phyloP scores from a whole-genome alignment of 2,888 invertebrate species.

The Nomada hirtipes region DNA sequence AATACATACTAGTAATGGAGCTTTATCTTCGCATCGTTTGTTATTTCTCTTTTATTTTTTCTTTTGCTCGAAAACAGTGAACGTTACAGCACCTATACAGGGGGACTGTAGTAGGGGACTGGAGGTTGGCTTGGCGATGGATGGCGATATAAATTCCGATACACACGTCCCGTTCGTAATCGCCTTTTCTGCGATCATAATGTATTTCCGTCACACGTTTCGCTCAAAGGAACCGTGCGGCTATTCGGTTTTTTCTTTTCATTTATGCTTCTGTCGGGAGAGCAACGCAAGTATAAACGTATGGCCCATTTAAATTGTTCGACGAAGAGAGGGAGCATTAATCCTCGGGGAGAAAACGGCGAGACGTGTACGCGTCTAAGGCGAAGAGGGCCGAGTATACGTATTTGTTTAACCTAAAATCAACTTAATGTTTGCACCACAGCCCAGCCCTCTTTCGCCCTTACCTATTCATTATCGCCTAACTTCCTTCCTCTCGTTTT shows the following conservation, averaged over 20 bases:
- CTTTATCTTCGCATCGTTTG: not conserved
- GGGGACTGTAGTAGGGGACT: not conserved
- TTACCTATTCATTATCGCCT: conserved; percentile 37
- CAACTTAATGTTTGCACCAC: conserved; percentile 57
- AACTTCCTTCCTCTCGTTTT: conserved; percentile 28
- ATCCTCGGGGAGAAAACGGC: conserved; percentile 24
- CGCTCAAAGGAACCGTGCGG: not conserved
- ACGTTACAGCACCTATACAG: conserved; percentile 12
- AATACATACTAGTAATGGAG: not conserved
- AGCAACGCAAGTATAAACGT: not conserved
- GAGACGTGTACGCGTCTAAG: conserved; percentile 39
- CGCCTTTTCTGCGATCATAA: conserved; percentile 27
- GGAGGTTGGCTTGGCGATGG: not conserved
- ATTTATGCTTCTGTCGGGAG: not conserved
- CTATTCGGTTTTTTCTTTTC: not conserved
- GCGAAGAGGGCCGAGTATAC: conserved; percentile 7
- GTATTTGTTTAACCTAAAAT: conserved; percentile 59
- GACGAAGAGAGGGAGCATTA: conserved; percentile 44
- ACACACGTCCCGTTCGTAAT: conserved; percentile 27
- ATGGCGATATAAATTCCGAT: conserved; percentile 35
- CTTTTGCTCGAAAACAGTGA: not conserved
- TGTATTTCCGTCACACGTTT: conserved; percentile 29
- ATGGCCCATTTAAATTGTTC: conserved; percentile 62
- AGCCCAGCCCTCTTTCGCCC: not conserved
- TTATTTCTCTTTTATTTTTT: conserved; percentile 14